Conservation (phyloP, 2,888 invertebrate genomes). For the Himalopsyche tibetana region DNA sequence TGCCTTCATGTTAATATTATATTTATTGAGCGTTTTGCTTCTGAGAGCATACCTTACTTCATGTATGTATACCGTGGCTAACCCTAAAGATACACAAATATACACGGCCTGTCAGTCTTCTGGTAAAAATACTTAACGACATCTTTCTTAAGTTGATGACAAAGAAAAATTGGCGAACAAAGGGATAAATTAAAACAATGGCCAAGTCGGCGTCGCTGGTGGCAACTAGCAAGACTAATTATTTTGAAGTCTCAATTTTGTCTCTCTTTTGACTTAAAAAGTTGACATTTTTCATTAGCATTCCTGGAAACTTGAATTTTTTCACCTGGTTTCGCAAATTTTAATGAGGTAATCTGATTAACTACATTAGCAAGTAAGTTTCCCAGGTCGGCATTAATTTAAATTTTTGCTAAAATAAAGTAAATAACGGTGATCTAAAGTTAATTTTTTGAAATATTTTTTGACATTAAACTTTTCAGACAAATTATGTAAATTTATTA, state of each 20-base stretch:
- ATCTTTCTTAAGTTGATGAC: conserved; percentile 57
- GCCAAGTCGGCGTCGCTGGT: conserved; percentile 23
- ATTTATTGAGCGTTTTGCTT: too few species aligned
- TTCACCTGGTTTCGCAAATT: conserved; percentile 5
- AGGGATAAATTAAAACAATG: conserved; percentile 51
- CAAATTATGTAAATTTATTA: not conserved
- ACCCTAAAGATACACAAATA: conserved; percentile 5
- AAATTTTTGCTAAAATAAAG: not conserved
- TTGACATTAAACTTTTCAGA: conserved; percentile 1
- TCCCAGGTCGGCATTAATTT: not conserved
- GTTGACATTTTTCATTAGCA: conserved; percentile 29
- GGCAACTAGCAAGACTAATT: conserved; percentile 50
- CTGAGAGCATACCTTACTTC: too few species aligned
- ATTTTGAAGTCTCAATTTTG: conserved; percentile 52
- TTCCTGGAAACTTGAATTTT: conserved; percentile 20
- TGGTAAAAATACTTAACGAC: conserved; percentile 56
- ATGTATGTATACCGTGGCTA: too few species aligned
- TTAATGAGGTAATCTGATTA: conserved; percentile 34
- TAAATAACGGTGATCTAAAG: not conserved
- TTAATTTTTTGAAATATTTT: not conserved
- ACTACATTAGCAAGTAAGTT: conserved; percentile 14
- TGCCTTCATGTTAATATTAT: too few species aligned
- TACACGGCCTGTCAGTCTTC: conserved; percentile 40
- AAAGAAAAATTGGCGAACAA: conserved; percentile 60
- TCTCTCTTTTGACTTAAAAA: conserved; percentile 45